phyloP scores from a whole-genome alignment of 2,113 vertebrate genomes.

The Shinisaurus crocodilurus region DNA sequence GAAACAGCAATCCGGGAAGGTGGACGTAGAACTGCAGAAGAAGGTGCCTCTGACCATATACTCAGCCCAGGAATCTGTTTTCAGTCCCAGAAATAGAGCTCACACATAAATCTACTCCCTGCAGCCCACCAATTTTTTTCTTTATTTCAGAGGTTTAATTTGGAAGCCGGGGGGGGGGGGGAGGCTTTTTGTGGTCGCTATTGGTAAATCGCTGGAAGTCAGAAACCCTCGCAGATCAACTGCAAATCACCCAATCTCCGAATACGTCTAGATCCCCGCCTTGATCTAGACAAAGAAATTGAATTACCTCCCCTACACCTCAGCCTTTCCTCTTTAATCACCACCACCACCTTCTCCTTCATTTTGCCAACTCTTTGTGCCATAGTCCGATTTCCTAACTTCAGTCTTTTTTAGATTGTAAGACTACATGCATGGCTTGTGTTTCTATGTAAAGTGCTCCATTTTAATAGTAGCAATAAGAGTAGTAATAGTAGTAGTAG shows the following conservation, averaged over 20 bases:
- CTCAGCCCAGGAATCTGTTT: too few relatives aligned
- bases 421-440: background rate
- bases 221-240: background rate
- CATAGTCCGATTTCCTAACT: background rate
- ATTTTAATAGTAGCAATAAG: too few relatives aligned
- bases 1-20: background rate
- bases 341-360: too few relatives aligned
- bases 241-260: background rate
- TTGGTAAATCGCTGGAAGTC: too few relatives aligned
- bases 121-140: background rate
- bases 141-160: background rate
- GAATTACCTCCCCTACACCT: background rate
- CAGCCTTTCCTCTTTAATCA: background rate
- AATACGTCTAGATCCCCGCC: background rate
- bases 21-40: too few relatives aligned
- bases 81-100: too few relatives aligned
- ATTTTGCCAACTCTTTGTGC: background rate
- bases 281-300: background rate
- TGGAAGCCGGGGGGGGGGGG: too few relatives aligned
- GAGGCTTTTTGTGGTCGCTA: too few relatives aligned
- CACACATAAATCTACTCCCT: too few relatives aligned
- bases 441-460: background rate
- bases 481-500: too few relatives aligned
- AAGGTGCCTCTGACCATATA: too few relatives aligned
- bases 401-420: background rate